A percentile compares a stretch with the other conserved stretches of the same genome.
Conservation (phyloP, 92 coral and sea anemone genomes). For the Pocillopora meandrina region DNA sequence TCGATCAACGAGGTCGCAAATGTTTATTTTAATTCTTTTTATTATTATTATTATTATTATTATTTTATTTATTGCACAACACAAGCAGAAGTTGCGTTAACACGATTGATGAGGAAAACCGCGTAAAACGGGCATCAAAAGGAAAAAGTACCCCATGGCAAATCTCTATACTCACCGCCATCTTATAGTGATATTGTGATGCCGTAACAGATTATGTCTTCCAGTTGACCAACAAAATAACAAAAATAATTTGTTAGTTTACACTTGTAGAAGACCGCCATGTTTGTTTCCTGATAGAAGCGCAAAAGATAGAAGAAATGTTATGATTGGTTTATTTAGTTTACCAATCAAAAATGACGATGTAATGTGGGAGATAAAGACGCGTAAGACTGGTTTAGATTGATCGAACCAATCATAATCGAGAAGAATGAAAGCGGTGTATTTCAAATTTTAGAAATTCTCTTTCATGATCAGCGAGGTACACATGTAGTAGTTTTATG, state of each 20-base stretch:
- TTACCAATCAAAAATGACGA: not conserved
- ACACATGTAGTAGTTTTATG: not conserved
- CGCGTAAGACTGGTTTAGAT: conserved; percentile 7
- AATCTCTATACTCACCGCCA: conserved; percentile 67
- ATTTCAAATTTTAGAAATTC: not conserved
- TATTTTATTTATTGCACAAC: no score
- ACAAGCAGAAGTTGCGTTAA: no score
- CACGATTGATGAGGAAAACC: no score
- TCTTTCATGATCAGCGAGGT: not conserved
- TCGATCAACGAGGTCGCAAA: no score
- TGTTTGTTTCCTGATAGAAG: conserved; percentile 4
- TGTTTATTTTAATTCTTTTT: no score
- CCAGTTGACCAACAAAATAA: conserved; percentile 46
- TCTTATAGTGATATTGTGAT: conserved; percentile 96
- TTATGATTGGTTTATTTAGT: not conserved
- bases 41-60: no score
- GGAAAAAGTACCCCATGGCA: no score
- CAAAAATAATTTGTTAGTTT: not conserved
- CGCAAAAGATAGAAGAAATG: not conserved
- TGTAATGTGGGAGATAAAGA: not conserved
- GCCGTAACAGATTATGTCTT: conserved; percentile 71
- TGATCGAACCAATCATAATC: conserved; percentile 23
- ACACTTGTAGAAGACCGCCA: conserved; percentile 36
- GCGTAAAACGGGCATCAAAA: no score
- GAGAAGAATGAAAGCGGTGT: not conserved